Evolutionary conservation across 2,797 vertebrate species (phyloP).

Genomic region (Ctenopoma multispine): DNA sequence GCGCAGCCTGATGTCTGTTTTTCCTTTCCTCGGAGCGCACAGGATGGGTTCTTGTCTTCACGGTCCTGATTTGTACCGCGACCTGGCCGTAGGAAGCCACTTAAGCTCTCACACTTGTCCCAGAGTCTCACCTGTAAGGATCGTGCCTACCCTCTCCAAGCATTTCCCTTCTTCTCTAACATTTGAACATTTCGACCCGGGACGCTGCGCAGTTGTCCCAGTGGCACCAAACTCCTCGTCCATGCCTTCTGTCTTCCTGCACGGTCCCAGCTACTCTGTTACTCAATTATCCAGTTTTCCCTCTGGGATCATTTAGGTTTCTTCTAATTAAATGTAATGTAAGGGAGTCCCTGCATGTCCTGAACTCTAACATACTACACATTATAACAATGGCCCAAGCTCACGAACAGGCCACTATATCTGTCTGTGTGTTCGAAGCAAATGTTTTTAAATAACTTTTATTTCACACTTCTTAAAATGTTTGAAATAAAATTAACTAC

Average conservation of each 20-base stretch:
- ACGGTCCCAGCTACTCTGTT: conserved; percentile 31
- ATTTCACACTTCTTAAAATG: conserved; percentile 12
- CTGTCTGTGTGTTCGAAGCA: background rate
- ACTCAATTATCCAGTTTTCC: conserved; percentile 40
- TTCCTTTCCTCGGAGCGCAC: conserved; percentile 62
- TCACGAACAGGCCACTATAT: background rate
- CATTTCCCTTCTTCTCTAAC: conserved; percentile 55
- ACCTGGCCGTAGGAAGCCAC: conserved; percentile 30
- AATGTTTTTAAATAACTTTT: background rate
- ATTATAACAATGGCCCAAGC: background rate
- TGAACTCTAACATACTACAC: background rate
- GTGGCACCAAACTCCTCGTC: conserved; percentile 47
- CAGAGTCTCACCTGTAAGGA: conserved; percentile 52
- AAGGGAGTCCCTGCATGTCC: background rate
- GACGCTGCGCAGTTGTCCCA: conserved; percentile 44
- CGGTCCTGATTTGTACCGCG: conserved; percentile 49
- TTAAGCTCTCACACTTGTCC: conserved; percentile 18
- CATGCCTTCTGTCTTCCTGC: conserved; percentile 53
- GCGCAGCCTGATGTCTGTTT: conserved; percentile 43
- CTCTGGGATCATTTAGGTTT: conserved; percentile 37
- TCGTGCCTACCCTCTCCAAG: conserved; percentile 78
- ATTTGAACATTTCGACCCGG: conserved; percentile 59
- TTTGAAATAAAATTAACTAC: conserved; percentile 28
- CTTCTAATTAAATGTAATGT: conserved; percentile 40
- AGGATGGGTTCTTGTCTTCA: conserved; percentile 49